Evolutionary conservation across 64 coral and sea anemone genomes (phyloP).

Genomic region (Anthopleura sola): DNA sequence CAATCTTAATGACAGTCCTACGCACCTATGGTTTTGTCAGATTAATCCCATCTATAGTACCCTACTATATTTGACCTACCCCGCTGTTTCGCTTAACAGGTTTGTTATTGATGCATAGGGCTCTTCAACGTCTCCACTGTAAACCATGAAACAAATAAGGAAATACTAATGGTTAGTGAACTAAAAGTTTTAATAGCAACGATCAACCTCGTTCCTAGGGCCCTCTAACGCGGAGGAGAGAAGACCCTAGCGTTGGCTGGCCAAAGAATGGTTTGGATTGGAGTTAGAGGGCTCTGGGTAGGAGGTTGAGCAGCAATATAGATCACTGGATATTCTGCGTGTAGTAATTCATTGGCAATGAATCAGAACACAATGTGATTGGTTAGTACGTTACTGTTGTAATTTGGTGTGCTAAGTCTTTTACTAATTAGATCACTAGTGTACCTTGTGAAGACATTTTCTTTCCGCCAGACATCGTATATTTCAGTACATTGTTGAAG

Average conservation of each 20-base stretch:
- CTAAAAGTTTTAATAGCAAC: too few species aligned
- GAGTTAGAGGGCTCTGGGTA: too few species aligned
- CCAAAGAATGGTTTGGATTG: too few species aligned
- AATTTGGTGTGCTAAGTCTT: too few species aligned
- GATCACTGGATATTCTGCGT: too few species aligned
- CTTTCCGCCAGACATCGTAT: slow-evolving; percentile 63
- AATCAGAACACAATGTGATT: too few species aligned
- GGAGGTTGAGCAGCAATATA: too few species aligned
- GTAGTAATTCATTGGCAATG: too few species aligned
- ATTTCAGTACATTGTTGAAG: slow-evolving; percentile 51
- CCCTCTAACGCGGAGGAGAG: too few species aligned
- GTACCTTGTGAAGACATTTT: slow-evolving; percentile 8
- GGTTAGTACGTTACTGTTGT: too few species aligned
- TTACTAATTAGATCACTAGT: background rate
- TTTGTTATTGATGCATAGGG: slow-evolving; percentile 73
- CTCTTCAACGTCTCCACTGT: slow-evolving; percentile 66
- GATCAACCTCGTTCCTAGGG: too few species aligned
- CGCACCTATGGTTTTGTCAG: background rate
- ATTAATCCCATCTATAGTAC: background rate
- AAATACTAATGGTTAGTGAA: background rate
- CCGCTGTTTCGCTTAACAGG: slow-evolving; percentile 85
- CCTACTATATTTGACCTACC: slow-evolving; percentile 35
- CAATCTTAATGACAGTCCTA: background rate
- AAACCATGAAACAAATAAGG: background rate
- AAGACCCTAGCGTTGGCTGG: too few species aligned